Percentiles rank a stretch among this genome's conserved stretches.
Evolutionary conservation across 2,113 vertebrate species (phyloP).

Genomic region (Passer domesticus): DNA sequence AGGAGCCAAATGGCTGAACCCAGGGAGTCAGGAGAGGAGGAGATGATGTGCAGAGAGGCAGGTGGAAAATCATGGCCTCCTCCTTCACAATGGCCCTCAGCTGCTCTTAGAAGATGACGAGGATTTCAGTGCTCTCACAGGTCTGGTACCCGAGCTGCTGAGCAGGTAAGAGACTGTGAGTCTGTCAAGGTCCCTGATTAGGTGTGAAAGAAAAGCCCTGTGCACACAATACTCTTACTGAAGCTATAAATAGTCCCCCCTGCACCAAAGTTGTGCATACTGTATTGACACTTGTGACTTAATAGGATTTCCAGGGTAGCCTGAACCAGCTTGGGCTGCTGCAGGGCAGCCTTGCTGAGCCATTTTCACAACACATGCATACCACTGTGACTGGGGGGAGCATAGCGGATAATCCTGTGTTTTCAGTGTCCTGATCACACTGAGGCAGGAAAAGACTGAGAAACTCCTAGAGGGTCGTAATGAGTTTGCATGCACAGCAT

Average conservation of each 20-base stretch:
- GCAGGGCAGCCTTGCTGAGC: not conserved
- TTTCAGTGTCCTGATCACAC: not conserved
- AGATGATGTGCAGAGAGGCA: not conserved
- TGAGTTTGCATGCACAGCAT: not conserved
- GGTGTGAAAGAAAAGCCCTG: constrained; percentile 19
- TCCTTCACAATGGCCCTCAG: not conserved
- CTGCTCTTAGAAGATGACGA: not conserved
- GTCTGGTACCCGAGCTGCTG: not conserved
- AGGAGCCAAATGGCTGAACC: not conserved
- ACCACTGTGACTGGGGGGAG: not conserved
- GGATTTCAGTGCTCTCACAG: not conserved
- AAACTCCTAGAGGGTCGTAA: not conserved
- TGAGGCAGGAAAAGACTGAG: not conserved
- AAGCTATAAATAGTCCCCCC: constrained; percentile 34
- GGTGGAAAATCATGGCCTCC: not conserved
- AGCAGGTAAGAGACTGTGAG: not conserved
- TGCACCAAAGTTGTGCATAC: constrained; percentile 5
- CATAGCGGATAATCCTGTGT: not conserved
- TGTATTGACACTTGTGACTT: constrained; percentile 23
- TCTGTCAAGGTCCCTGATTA: not conserved
- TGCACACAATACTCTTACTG: constrained; percentile 22
- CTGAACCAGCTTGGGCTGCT: not conserved
- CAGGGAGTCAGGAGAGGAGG: not conserved
- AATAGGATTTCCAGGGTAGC: constrained; percentile 49
- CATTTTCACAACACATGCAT: not conserved